phyloP scores from a whole-genome alignment of 2,888 invertebrate genomes.

The Drosophila ustulata region DNA sequence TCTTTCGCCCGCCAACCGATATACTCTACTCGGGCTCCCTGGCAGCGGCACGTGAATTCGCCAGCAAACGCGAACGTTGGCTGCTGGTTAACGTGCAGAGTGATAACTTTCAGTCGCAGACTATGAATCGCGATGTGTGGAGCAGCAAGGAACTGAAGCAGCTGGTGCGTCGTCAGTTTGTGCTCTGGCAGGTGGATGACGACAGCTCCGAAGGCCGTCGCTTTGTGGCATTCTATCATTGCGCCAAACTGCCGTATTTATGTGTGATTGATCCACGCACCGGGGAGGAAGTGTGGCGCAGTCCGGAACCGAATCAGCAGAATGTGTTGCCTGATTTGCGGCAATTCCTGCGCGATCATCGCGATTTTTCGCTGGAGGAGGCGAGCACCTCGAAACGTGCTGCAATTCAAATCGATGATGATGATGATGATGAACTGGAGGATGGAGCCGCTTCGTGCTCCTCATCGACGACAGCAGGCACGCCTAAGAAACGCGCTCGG shows the following conservation, averaged over 20 bases:
- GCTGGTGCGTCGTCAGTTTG: constrained; percentile 88
- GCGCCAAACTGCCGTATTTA: constrained; percentile 87
- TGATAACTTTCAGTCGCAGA: constrained; percentile 89
- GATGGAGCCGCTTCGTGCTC: constrained; percentile 47
- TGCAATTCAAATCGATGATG: constrained; percentile 55
- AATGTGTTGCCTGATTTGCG: constrained; percentile 74
- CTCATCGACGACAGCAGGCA: constrained; percentile 45
- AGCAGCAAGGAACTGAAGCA: constrained; percentile 87
- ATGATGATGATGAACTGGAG: constrained; percentile 60
- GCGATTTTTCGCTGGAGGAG: constrained; percentile 75
- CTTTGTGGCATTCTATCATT: constrained; percentile 88
- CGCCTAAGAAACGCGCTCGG: constrained; percentile 72
- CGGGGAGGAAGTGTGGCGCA: constrained; percentile 86
- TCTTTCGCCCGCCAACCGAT: constrained; percentile 89
- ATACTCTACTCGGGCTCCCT: constrained; percentile 88
- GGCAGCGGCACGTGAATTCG: constrained; percentile 86
- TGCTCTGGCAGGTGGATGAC: constrained; percentile 88
- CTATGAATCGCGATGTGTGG: constrained; percentile 90
- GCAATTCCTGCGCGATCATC: constrained; percentile 74
- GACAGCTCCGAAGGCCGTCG: constrained; percentile 87
- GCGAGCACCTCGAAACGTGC: constrained; percentile 75
- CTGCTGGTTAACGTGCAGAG: constrained; percentile 90
- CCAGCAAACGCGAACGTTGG: constrained; percentile 88
- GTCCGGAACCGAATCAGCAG: constrained; percentile 74
- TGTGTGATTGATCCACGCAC: constrained; percentile 89